phyloP scores from a whole-genome alignment of 1,140 invertebrate genomes.

The Hermetia illucens region DNA sequence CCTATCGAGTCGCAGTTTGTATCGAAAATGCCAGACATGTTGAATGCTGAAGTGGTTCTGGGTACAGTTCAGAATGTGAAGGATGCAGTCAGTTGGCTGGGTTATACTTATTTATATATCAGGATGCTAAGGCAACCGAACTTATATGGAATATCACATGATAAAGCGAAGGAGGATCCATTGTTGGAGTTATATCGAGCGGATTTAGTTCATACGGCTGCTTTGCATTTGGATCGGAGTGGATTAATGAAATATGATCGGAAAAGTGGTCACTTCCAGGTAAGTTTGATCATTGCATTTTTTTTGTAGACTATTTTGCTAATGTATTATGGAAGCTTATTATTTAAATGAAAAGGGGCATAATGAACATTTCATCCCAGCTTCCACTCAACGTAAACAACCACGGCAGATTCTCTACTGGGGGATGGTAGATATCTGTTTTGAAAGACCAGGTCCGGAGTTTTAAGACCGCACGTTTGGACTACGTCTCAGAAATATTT shows the following conservation, averaged over 20 bases:
- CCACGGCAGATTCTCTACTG: no score
- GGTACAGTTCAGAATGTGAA: constrained; percentile 90
- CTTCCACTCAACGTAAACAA: no score
- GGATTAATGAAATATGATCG: constrained; percentile 93
- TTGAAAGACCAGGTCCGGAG: no score
- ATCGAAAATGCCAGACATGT: constrained; percentile 81
- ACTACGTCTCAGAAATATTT: no score
- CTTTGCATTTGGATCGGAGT: constrained; percentile 77
- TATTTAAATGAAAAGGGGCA: no score
- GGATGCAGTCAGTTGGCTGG: constrained; percentile 91
- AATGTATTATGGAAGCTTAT: no score
- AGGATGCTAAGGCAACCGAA: constrained; percentile 72
- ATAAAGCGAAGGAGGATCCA: constrained; percentile 67
- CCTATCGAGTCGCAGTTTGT: constrained; percentile 78
- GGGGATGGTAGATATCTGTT: no score
- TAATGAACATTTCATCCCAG: no score
- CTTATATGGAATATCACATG: constrained; percentile 78
- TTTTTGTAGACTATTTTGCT: no score
- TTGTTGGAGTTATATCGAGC: constrained; percentile 78
- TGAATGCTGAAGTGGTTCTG: constrained; percentile 96
- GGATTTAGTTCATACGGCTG: constrained; percentile 94
- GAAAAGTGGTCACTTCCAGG: constrained; percentile 86
- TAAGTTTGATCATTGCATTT: constrained; percentile 42
- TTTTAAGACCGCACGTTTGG: no score
- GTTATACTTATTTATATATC: constrained; percentile 96